Base-by-base conservation (phyloP, 2,797 vertebrate species). In the Protonibea diacanthus region DNA sequence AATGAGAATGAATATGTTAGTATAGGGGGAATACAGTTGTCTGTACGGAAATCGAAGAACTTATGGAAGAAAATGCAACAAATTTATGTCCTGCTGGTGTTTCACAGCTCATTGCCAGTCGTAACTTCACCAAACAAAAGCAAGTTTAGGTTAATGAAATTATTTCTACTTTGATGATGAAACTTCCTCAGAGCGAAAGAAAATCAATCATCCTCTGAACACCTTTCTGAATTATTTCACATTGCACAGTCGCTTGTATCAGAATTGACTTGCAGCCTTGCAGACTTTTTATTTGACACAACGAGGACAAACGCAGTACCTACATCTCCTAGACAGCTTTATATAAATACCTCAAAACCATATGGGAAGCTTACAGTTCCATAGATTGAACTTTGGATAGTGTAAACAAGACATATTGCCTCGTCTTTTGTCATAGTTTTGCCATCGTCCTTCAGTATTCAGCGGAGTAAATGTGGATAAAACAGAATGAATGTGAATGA, bases 401-500 rank as follows among this genome's bases (percentile, higher is more conserved):
- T 29, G 5, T 13, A 2, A 11, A 21, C 25, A 12, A 82, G 29
- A 72, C 27, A 20, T 23, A 25, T 61, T 59, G 42, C 60, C 40
- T 61, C 0, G 13, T 71, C 25, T 60, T 70, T 27, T 60, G 25
- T 74, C n/a, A 63, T 56, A 27, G 14, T 15, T 60, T 51, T 68
- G 66, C n/a, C 12, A 21, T 61, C 38, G 25, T 62, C 40, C 21
- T 53, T 68, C 58, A 65, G 55, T 75, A 77, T 70, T 69, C 44
- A 62, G 56, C 12, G 27, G 64, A 66, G 76, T 64, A 73, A 80
- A 78, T n/a, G 21, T 6, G 33, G 9, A 59, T 21, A 33, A 51
- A 51, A 55, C 57, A 58, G 17, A 73, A 71, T 85, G 55, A 78
- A 79, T 80, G 62, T 71, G 18, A 85, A 81, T 82, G 74, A 73